A percentile compares a stretch with the other conserved stretches of the same genome.
phyloP scores from a whole-genome alignment of 1,140 invertebrate species.

The Pygmarrhopalites habei region DNA sequence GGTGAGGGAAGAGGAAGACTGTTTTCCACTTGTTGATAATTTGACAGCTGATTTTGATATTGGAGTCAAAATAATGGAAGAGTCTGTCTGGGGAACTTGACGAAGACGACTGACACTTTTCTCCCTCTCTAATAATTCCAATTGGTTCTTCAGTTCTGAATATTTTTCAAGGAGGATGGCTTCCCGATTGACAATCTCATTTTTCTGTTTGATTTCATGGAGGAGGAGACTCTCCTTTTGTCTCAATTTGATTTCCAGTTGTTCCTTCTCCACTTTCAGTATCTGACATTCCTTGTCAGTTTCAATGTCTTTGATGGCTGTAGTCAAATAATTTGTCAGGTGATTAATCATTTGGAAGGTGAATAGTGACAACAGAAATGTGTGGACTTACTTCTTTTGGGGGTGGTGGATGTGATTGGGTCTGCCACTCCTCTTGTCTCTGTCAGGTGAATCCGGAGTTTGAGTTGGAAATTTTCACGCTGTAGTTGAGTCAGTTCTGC shows the following conservation, averaged over 20 bases:
- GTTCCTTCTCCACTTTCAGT: neutral
- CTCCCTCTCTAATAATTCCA: neutral
- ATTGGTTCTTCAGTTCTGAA: neutral
- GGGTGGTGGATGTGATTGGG: neutral
- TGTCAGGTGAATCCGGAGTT: constrained; percentile 1
- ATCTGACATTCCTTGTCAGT: neutral
- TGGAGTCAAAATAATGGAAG: too few relatives aligned
- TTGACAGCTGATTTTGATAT: too few relatives aligned
- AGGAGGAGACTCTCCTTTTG: neutral
- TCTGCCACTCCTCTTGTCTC: neutral
- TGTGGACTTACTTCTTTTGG: neutral
- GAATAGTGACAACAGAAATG: too few relatives aligned
- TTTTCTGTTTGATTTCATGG: neutral
- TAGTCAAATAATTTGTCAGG: neutral
- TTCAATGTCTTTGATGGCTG: neutral
- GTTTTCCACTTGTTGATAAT: too few relatives aligned
- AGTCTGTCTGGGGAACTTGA: neutral
- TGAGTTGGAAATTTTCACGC: constrained; percentile 7
- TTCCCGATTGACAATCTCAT: neutral
- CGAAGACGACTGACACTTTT: neutral
- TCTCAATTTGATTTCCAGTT: neutral
- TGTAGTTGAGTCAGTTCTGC: neutral
- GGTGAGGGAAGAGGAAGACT: too few relatives aligned
- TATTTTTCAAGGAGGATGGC: neutral
- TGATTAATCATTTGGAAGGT: too few relatives aligned